Evolutionary conservation across 35 echinoderm and acorn worm genomes (phyloP), one percentile per base, ranked within the genome.

Genomic region (Apostichopus japonicus): DNA sequence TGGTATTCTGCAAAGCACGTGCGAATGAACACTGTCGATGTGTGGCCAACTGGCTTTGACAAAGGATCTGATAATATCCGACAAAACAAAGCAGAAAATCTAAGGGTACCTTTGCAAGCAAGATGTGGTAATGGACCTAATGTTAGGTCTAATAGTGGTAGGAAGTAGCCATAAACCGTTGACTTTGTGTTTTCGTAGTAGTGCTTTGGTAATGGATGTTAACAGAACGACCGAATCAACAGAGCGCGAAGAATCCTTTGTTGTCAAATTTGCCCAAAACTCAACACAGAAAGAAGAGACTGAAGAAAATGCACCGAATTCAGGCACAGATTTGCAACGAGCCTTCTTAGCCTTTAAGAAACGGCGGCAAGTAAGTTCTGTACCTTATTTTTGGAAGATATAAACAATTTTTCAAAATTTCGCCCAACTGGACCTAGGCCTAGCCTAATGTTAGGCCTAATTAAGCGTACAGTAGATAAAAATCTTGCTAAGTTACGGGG

Each of bases 231-330:
- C 54, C 53, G 22, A 23, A 58, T 84, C 81, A 23, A 56, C 56
- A 84, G 81, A 84, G 81, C 81, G 81, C 81, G 81, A 84, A 84
- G 81, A 84, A 23, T 84, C 81, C 81, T 84, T 84, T 84, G 81
- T 84, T 84, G 55, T 84, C 24, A 23, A 57, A 57, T 84, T 84
- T 59, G 54, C 81, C 15, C 10, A 14, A 84, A 84, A 84, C 27
- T 84, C 81, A 58, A 23, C 81, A 22, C 54, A 84, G 19, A 10
- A 5, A 57, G n/a, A 5, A 84, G 23, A 58, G 57, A 84, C 8
- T 21, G 81, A 22, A n/a, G 81, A n/a, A 59, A 59, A 57, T 16
- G 15, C 5, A 54, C 17, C 9, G 6, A 84, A 54, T 55, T 14
- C 81, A 55, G 22, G 14, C 8, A 59, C 16, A 84, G 81, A 58